Evolutionary conservation across 1,140 invertebrate genomes (phyloP).

Genomic region (Drosophila bocqueti): DNA sequence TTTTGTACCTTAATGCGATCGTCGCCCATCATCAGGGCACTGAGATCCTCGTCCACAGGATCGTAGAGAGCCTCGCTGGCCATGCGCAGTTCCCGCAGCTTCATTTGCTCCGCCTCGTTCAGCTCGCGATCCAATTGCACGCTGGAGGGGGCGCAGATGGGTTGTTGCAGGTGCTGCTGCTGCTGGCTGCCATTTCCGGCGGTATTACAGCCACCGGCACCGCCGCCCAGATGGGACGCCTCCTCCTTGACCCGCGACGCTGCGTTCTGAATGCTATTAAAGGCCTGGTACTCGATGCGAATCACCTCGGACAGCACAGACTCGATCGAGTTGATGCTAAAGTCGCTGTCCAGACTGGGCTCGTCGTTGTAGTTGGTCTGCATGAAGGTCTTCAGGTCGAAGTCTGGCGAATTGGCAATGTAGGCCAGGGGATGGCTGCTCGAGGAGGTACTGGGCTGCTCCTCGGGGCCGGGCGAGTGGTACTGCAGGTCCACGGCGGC

Average conservation of each 20-base stretch:
- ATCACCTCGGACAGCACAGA: constrained; percentile 93
- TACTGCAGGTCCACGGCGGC: constrained; percentile 65
- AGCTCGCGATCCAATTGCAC: constrained; percentile 88
- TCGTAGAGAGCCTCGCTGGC: constrained; percentile 93
- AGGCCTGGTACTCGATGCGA: constrained; percentile 90
- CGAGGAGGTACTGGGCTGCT: constrained; percentile 74
- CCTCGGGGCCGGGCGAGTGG: constrained; percentile 55
- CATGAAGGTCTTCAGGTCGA: constrained; percentile 67
- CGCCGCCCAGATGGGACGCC: constrained; percentile 38
- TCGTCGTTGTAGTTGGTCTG: constrained; percentile 62
- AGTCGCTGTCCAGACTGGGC: constrained; percentile 55
- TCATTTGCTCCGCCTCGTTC: constrained; percentile 92
- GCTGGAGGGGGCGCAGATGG: constrained; percentile 67
- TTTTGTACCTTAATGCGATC: constrained; percentile 87
- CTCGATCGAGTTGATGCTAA: constrained; percentile 89
- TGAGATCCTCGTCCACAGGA: constrained; percentile 92
- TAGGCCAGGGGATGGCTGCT: constrained; percentile 52
- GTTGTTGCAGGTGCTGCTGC: constrained; percentile 60
- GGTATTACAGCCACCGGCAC: constrained; percentile 16
- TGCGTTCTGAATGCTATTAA: constrained; percentile 59
- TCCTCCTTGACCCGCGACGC: constrained; percentile 83
- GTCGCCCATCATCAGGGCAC: constrained; percentile 88
- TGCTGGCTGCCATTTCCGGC: constrained; percentile 33
- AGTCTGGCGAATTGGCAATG: constrained; percentile 66
- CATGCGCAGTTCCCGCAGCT: constrained; percentile 93